Evolutionary conservation across 2,113 vertebrate species (phyloP), one percentile per base, ranked within the genome.

Genomic region (Misgurnus mizolepis): DNA sequence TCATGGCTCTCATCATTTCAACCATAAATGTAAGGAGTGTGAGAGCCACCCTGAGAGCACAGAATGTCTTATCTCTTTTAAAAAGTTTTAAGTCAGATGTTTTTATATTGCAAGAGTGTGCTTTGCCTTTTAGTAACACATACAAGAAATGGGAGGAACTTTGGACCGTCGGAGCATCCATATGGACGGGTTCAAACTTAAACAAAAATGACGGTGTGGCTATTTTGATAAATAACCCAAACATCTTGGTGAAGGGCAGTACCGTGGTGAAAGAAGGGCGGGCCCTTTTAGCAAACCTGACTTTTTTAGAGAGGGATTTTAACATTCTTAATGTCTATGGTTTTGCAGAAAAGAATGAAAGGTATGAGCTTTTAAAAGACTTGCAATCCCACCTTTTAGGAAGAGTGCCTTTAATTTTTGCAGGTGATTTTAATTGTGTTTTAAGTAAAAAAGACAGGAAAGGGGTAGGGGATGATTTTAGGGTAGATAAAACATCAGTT

Each of bases 221-320:
- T 1, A 58, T 84, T 60, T 50, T 86, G 27, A 77, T 84, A 0
- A 80, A 84, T 7, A 80, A 84, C 0, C 47, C 49, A 0, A 3
- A 78, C 1, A 53, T 80, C 0, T n/a, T 80, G 80, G 68, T 84
- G 40, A 86, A 80, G 49, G 82, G 72, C 12, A 75, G 67, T 56
- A 84, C 69, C 0, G 80, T 84, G 74, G 74, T 86, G 39, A 80
- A 17, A 3, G 34, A 49, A 0, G 80, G 82, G 0, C 12, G 68
- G 61, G 79, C 77, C 6, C 40, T 84, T 69, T 81, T 78, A 71
- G 49, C 56, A 4, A 55, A 78, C 1, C 5, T 85, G 50, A 22
- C 18, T 0, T 79, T 58, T 65, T 61, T 69, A 65, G 74, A 56
- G 0, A 60, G 1, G 7, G 50, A 65, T 56, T 81, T 81, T 70